These are phyloP conservation scores for Rhamnusium bicolor DNA, from an alignment of 2,888 invertebrate species.

Conservation along the genomic window DNA sequence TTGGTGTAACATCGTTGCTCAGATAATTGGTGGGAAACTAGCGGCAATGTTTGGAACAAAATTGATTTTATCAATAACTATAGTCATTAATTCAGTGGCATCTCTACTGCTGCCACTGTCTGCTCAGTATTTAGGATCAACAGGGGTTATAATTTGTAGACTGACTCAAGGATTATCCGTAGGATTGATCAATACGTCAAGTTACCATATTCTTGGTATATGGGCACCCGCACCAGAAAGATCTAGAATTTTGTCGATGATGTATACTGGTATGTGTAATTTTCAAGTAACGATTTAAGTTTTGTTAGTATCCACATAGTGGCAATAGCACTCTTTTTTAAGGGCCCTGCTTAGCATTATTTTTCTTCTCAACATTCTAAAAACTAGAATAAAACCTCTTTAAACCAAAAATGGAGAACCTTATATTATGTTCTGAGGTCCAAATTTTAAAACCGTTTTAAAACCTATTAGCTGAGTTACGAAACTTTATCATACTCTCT, in stretches of 20 bases:
- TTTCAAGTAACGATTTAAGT: too few species aligned
- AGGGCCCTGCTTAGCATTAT: too few species aligned
- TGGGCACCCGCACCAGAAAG: slow-evolving; percentile 82
- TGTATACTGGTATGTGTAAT: background rate
- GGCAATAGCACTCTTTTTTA: too few species aligned
- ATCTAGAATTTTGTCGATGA: background rate
- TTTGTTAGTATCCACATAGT: too few species aligned
- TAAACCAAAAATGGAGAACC: too few species aligned
- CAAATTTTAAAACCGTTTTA: too few species aligned
- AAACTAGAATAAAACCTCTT: too few species aligned
- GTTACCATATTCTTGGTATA: slow-evolving; percentile 82
- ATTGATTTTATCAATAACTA: slow-evolving; percentile 74
- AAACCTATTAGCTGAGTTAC: too few species aligned
- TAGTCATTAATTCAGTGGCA: slow-evolving; percentile 76
- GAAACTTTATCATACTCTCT: too few species aligned
- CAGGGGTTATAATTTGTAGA: slow-evolving; percentile 77
- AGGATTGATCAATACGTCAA: slow-evolving; percentile 81
- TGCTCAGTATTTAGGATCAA: slow-evolving; percentile 76
- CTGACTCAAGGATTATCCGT: slow-evolving; percentile 82
- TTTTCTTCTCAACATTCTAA: too few species aligned
- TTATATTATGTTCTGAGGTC: too few species aligned
- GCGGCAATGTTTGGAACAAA: slow-evolving; percentile 84
- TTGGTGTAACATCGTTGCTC: slow-evolving; percentile 84
- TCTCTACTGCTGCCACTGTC: slow-evolving; percentile 79
- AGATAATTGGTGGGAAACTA: slow-evolving; percentile 80